phyloP scores from a whole-genome alignment of 2,888 invertebrate genomes.

The Drosophila prolongata region DNA sequence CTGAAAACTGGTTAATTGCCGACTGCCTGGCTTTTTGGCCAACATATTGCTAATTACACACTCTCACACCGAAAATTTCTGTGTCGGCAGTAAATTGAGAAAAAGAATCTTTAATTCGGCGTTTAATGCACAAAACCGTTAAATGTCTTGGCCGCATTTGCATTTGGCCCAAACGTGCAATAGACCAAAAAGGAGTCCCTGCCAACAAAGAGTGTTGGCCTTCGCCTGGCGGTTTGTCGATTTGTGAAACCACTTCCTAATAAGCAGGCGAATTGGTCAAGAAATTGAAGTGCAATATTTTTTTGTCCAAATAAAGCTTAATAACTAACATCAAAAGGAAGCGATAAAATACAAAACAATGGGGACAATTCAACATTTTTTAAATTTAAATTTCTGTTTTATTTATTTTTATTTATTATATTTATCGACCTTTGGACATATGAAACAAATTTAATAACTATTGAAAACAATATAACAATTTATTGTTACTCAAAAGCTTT shows the following conservation, averaged over 20 bases:
- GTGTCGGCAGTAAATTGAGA: slow-evolving; percentile 50
- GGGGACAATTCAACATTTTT: neutral
- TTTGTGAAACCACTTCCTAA: slow-evolving; percentile 41
- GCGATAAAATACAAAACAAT: neutral
- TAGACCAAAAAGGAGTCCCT: slow-evolving; percentile 23
- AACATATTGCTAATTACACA: slow-evolving; percentile 58
- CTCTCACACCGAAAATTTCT: slow-evolving; percentile 39
- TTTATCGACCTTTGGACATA: too few species aligned
- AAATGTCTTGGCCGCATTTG: slow-evolving; percentile 43
- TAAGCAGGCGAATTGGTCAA: slow-evolving; percentile 28
- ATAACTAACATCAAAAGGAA: slow-evolving; percentile 42
- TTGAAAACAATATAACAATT: neutral
- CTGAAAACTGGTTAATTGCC: slow-evolving; percentile 46
- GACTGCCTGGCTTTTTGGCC: slow-evolving; percentile 52
- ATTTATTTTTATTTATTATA: too few species aligned
- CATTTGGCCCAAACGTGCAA: slow-evolving; percentile 40
- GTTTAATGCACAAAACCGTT: slow-evolving; percentile 35
- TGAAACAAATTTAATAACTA: neutral
- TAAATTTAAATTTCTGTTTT: too few species aligned
- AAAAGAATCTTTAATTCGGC: slow-evolving; percentile 52
- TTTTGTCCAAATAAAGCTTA: slow-evolving; percentile 9
- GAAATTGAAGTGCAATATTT: slow-evolving; percentile 49
- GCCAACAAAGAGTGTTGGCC: slow-evolving; percentile 4
- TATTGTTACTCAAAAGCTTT: too few species aligned
- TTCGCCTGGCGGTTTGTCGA: slow-evolving; percentile 33